Percentiles rank a stretch among this genome's conserved stretches.
phyloP scores from a whole-genome alignment of 2,888 invertebrate genomes.

The Glaucopsyche alexis region DNA sequence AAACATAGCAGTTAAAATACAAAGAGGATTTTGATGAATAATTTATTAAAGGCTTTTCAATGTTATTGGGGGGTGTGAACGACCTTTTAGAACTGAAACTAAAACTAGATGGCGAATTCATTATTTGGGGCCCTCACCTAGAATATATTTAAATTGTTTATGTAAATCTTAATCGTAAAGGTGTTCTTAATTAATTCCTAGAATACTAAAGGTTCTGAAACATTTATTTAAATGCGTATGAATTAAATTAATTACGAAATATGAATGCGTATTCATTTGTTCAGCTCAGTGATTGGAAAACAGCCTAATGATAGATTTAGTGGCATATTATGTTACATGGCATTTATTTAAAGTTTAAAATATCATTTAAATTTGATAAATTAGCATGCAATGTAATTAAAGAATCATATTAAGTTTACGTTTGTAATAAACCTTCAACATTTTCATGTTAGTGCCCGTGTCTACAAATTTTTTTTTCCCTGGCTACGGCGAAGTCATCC shows the following conservation, averaged over 20 bases:
- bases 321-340: neutral
- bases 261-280: neutral
- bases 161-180: constrained; percentile 26
- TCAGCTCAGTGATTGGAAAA: neutral
- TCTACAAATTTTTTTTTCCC: too few species aligned
- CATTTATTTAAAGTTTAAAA: neutral
- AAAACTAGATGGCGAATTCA: constrained; percentile 37
- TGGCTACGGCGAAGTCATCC: too few species aligned
- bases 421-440: too few species aligned
- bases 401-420: too few species aligned
- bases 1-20: constrained; percentile 40
- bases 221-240: constrained; percentile 3
- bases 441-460: too few species aligned
- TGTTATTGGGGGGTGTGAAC: constrained; percentile 41
- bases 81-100: constrained; percentile 40
- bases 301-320: neutral
- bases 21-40: constrained; percentile 42
- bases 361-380: neutral
- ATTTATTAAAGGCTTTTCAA: constrained; percentile 39
- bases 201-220: constrained; percentile 3
- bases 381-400: neutral
- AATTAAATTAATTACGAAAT: constrained; percentile 6
- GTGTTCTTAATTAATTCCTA: constrained; percentile 10
- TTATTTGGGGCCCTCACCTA: constrained; percentile 27
- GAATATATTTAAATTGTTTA: constrained; percentile 29